phyloP scores from a whole-genome alignment of 2,113 vertebrate species.

The Odocoileus virginianus region DNA sequence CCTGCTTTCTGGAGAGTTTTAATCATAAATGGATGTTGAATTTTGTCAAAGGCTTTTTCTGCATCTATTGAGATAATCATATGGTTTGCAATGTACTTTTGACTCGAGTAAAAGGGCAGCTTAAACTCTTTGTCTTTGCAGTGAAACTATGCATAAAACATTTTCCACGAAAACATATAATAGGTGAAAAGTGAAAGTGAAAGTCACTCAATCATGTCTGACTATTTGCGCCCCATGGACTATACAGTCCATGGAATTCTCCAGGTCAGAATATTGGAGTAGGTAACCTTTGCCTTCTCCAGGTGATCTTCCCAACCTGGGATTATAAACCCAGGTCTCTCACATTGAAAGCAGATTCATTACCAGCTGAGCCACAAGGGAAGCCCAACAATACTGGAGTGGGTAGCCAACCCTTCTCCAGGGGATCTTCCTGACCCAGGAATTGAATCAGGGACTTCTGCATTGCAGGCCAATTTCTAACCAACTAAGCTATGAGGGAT shows the following conservation, averaged over 20 bases:
- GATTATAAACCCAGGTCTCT: too few species aligned
- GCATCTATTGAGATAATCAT: too few species aligned
- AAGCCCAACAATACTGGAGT: too few species aligned
- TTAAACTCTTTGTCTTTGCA: background rate
- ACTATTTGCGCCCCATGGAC: background rate
- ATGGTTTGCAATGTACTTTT: background rate
- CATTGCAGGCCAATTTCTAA: background rate
- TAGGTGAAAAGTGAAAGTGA: background rate
- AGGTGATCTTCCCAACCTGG: too few species aligned
- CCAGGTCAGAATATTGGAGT: background rate
- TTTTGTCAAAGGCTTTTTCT: too few species aligned
- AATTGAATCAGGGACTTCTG: background rate
- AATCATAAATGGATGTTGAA: too few species aligned
- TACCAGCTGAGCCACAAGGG: too few species aligned
- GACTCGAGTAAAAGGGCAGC: conserved; percentile 50
- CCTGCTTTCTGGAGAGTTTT: too few species aligned
- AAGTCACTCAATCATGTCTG: background rate
- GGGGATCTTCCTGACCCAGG: background rate
- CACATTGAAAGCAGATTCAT: too few species aligned
- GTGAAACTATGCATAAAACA: background rate
- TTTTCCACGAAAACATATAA: conserved; percentile 29
- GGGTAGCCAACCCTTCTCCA: background rate
- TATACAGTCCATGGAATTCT: background rate
- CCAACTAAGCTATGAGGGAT: background rate
- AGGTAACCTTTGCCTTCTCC: too few species aligned